Evolutionary conservation across 2,797 vertebrate species (phyloP), one percentile per base, ranked within the genome.

Genomic region (Pantherophis alleghaniensis): DNA sequence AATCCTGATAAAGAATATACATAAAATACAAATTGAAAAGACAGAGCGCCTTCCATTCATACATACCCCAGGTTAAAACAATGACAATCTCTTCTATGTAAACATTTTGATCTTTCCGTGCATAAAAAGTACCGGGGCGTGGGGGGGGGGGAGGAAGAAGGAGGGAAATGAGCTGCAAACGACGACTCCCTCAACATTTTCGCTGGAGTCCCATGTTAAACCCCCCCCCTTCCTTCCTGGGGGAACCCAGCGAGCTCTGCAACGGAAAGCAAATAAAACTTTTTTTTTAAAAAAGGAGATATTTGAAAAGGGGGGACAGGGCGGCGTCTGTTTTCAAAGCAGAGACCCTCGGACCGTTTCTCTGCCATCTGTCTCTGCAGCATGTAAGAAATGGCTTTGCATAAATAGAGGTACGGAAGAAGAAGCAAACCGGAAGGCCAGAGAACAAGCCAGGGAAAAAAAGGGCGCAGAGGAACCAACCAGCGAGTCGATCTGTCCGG

Each of bases 1-100:
- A 98, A 97, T 98, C 97, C 98, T 98, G 98, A 98, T 96, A 98
- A 98, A 99, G 98, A 98, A 99, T 98, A 99, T 89, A 98, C 98
- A 98, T 98, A 96, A 97, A 97, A 97, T 98, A 98, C 97, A 98
- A 98, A 98, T 98, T 97, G 97, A 98, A 98, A 87, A 42, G 12
- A 9, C 7, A 37, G 20, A 32, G 12, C 12, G 95, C 97, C 95
- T 91, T 97, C 96, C 95, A 0, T 94, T 95, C 28, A 60, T 53
- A 83, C 28, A 88, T 56, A 59, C 51, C 98, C 98, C 97, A 98
- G 98, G 98, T 98, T 98, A 98, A 98, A 99, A 97, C 97, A 97
- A 96, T 93, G 74, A 96, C 97, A 94, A 94, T 93, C 96, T 96
- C 96, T 96, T 97, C 96, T 96, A 96, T 98, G 98, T 98, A 98